phyloP scores from a whole-genome alignment of 2,797 vertebrate genomes.

The Phalloptychus januarius region DNA sequence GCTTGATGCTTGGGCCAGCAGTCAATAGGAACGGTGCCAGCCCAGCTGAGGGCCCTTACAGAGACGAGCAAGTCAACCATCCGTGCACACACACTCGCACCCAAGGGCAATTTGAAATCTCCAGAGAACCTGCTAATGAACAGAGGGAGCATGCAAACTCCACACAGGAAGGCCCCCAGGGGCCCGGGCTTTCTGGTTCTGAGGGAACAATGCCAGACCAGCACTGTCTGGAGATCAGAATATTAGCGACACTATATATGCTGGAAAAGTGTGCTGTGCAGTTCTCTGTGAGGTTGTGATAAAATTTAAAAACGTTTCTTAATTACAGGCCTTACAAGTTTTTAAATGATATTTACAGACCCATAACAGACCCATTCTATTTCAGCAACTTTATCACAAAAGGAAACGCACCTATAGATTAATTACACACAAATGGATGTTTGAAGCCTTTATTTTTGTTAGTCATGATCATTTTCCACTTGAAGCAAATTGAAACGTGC shows the following conservation, averaged over 20 bases:
- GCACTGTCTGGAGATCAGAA: not conserved
- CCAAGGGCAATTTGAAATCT: not conserved
- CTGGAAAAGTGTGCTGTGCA: not conserved
- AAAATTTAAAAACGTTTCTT: too few species aligned
- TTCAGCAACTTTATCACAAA: too few species aligned
- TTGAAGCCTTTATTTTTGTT: too few species aligned
- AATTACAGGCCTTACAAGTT: too few species aligned
- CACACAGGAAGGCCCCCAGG: not conserved
- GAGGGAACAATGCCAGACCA: not conserved
- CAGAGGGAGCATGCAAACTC: not conserved
- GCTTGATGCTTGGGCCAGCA: not conserved
- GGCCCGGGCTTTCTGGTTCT: not conserved
- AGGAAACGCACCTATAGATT: too few species aligned
- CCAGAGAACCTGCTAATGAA: slow-evolving; percentile 1
- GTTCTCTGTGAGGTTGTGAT: too few species aligned
- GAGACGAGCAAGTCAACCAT: not conserved
- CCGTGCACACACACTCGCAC: not conserved
- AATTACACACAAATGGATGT: too few species aligned
- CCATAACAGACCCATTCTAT: too few species aligned
- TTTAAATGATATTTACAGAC: too few species aligned
- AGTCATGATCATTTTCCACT: too few species aligned
- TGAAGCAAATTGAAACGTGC: too few species aligned
- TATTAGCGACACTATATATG: not conserved
- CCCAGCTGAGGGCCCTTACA: not conserved
- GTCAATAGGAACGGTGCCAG: not conserved